Evolutionary conservation across 1,140 invertebrate genomes (phyloP).

Genomic region (Planococcus citri): DNA sequence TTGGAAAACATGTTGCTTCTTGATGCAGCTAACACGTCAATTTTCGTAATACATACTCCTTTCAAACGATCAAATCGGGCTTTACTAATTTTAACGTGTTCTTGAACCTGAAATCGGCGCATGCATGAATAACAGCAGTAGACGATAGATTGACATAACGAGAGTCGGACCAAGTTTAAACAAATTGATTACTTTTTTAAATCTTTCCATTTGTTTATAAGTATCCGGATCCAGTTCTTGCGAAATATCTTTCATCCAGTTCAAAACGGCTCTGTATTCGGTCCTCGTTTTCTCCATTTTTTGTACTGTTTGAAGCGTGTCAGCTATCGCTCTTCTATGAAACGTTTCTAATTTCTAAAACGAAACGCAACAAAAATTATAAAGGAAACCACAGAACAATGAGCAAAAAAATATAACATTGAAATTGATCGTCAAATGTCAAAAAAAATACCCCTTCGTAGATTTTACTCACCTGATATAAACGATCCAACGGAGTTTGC

Average conservation of each 20-base stretch:
- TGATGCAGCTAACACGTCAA: slow-evolving; percentile 90
- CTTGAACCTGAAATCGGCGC: slow-evolving; percentile 41
- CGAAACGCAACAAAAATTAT: too few relatives aligned
- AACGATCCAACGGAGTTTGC: slow-evolving; percentile 68
- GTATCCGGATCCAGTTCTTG: slow-evolving; percentile 94
- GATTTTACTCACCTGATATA: slow-evolving; percentile 62
- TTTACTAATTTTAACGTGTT: slow-evolving; percentile 55
- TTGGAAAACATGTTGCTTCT: slow-evolving; percentile 97
- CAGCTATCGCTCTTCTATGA: slow-evolving; percentile 79
- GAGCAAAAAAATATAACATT: neutral
- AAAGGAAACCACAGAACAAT: slow-evolving; percentile 4
- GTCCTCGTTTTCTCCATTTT: slow-evolving; percentile 90
- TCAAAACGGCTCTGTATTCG: slow-evolving; percentile 89
- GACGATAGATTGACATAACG: neutral
- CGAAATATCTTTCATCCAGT: slow-evolving; percentile 99
- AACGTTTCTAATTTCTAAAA: slow-evolving; percentile 88
- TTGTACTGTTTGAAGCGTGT: slow-evolving; percentile 78
- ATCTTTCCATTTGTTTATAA: slow-evolving; percentile 87
- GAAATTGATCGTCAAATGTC: neutral
- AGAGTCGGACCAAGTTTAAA: neutral
- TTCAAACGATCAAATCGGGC: slow-evolving; percentile 85
- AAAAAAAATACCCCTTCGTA: neutral
- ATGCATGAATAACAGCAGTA: neutral
- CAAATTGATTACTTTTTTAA: slow-evolving; percentile 59
- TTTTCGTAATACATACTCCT: slow-evolving; percentile 91